Base-by-base conservation (phyloP, 2,113 vertebrate genomes). In the Ageneiosus marmoratus region DNA sequence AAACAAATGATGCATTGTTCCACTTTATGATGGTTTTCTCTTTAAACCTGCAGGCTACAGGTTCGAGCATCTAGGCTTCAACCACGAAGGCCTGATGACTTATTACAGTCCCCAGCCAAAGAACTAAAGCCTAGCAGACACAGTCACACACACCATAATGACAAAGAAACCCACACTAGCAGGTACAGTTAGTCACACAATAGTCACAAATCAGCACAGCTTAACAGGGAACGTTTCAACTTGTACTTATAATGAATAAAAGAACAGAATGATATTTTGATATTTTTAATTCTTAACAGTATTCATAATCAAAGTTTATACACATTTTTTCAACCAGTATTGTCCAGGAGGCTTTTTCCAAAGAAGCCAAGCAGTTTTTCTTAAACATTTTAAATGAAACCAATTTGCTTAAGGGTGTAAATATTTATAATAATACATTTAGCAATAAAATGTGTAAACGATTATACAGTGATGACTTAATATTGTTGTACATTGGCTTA, bases 71-170 rank as follows among this genome's bases (percentile, higher is more conserved):
- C 60, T 3, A 91, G 92, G 83, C 89, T 90, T 50, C 94, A 93
- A 79, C 95, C 95, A 0, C 83, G 53, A 44, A 86, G 91, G 81
- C 92, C 92, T 11, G 74, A 84, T 72, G 94, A 95, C 58, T 88
- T 95, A 63, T 84, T 93, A 48, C 81, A 91, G 16, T 91, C 89
- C 5, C 29, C 88, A 67, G 76, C 83, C 79, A 91, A 83, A 85
- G 83, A 85, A 3, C 77, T 84, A 22, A 37, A 34, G 10, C 63
- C 48, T 20, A 79, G 44, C 79, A 69, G 89, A 89, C 92, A 85
- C 50, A 58, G 32, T 50, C 70, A 48, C 34, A 16, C 32, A 84
- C 69, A 79, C 20, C 34, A 18, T 46, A 22, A 79, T 62, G n/a
- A 22, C n/a, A 69, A 18, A 46, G n/a, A 1, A 53, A 65, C 81